Conservation (phyloP, 2,888 invertebrate genomes). For the Cetonia aurata region DNA sequence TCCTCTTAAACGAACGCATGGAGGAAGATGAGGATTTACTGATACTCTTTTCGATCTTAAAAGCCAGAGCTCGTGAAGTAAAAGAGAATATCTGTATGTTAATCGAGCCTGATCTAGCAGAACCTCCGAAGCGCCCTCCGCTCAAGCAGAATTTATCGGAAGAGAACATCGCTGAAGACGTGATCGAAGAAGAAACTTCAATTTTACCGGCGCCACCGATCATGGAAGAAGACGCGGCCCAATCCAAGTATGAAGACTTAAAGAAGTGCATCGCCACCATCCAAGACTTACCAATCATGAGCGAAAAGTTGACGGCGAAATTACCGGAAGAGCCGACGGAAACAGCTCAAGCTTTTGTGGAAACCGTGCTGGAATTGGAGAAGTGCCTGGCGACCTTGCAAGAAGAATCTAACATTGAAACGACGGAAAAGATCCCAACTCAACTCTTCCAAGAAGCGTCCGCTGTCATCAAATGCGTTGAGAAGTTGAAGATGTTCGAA, state of each 20-base stretch:
- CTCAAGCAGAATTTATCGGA: constrained; percentile 47
- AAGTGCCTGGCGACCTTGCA: constrained; percentile 58
- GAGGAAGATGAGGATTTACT: constrained; percentile 57
- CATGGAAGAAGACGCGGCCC: constrained; percentile 48
- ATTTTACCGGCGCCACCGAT: constrained; percentile 36
- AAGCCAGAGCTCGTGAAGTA: constrained; percentile 58
- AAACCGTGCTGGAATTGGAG: constrained; percentile 59
- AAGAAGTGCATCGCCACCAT: constrained; percentile 59
- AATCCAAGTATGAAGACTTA: constrained; percentile 56
- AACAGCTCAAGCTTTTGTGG: constrained; percentile 52
- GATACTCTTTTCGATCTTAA: constrained; percentile 57
- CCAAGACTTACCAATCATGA: constrained; percentile 58
- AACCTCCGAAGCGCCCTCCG: constrained; percentile 47
- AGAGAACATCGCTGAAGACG: constrained; percentile 44
- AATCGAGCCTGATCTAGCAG: constrained; percentile 52
- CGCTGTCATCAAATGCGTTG: constrained; percentile 60
- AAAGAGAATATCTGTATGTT: constrained; percentile 61
- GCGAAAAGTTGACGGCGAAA: constrained; percentile 48
- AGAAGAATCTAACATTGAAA: constrained; percentile 56
- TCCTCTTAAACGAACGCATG: constrained; percentile 57
- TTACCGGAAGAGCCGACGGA: constrained; percentile 39
- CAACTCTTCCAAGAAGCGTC: constrained; percentile 59
- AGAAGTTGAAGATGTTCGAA: constrained; percentile 59
- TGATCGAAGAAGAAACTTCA: constrained; percentile 40
- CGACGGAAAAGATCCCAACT: constrained; percentile 56